Percentiles rank a stretch among this genome's conserved stretches.
Evolutionary conservation across 1,140 invertebrate species (phyloP).

Genomic region (Drosophila obscura): DNA sequence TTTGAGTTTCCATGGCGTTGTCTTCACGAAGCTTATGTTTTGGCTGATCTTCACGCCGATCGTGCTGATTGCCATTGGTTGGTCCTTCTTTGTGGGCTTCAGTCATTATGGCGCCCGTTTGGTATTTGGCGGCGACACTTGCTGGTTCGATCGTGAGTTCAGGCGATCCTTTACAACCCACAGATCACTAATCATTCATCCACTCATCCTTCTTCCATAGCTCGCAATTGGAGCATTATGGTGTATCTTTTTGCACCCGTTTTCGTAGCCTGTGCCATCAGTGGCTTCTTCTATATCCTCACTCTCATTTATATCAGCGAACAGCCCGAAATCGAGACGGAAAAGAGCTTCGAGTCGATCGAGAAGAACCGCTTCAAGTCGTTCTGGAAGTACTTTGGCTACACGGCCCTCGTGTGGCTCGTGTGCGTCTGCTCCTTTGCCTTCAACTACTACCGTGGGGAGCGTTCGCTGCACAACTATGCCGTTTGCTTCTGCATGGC

Average conservation of each 20-base stretch:
- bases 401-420: conserved; percentile 66
- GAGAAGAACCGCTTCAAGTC: conserved; percentile 73
- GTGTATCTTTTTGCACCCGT: conserved; percentile 71
- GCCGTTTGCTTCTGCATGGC: conserved; percentile 70
- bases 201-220: conserved; percentile 17
- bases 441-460: conserved; percentile 71
- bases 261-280: conserved; percentile 65
- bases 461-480: conserved; percentile 74
- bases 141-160: conserved; percentile 81
- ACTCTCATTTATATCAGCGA: conserved; percentile 68
- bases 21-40: conserved; percentile 77
- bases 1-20: conserved; percentile 72
- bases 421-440: conserved; percentile 69
- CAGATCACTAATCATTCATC: not conserved
- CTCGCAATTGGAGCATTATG: conserved; percentile 76
- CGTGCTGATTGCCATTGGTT: conserved; percentile 61
- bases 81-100: conserved; percentile 69
- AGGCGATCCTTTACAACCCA: not conserved
- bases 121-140: conserved; percentile 71
- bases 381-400: conserved; percentile 78
- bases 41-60: conserved; percentile 77
- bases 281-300: conserved; percentile 72
- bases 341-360: conserved; percentile 61
- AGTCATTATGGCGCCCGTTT: conserved; percentile 51
- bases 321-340: conserved; percentile 44